Evolutionary conservation across 2,113 vertebrate species (phyloP), one percentile per base, ranked within the genome.

Genomic region (Ammodytes marinus): DNA sequence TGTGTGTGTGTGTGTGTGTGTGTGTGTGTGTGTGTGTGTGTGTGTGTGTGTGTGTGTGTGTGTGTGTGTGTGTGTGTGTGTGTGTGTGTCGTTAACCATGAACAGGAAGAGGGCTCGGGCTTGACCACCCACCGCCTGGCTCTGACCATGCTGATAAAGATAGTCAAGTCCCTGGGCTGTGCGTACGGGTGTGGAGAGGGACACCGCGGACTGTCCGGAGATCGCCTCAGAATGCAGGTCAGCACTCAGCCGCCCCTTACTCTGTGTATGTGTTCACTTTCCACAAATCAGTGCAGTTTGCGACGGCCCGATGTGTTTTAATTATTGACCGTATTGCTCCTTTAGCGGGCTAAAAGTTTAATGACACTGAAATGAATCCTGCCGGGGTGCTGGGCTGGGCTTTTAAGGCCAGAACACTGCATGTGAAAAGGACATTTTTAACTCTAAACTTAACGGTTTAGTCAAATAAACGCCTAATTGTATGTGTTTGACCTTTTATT

Each of bases 111-210:
- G 86, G 94, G 90, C 42, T 93, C 92, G 0, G 92, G 95, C 37
- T 75, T 97, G 55, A 98, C 97, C 91, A 94, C 97, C 42, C 98
- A 99, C 93, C 97, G 96, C 80, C 92, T 99, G 85, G 97, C 98
- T 67, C 96, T 99, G 69, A 98, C 97, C 87, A 99, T 99, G 98
- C 96, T 99, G 17, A 99, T 99, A 75, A 99, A 98, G 95, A 99
- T 99, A 66, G 98, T 99, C 13, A 99, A 99, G 86, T 99, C 98
- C 19, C 90, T 99, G 89, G 99, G 99, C 11, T 99, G 99, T 82
- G 99, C 99, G 12, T 98, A 99, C 83, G 99, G 99, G 78, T 99
- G 99, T n/a, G 99, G 99, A 10, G 99, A 99, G 92, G 99, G 99
- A 69, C 99, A 99, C 63, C 96, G 99, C 3, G 98, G 98, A 58